A percentile compares a stretch with the other conserved stretches of the same genome.
Conservation (phyloP, 1,140 invertebrate species). For the Adoxophyes honmai region DNA sequence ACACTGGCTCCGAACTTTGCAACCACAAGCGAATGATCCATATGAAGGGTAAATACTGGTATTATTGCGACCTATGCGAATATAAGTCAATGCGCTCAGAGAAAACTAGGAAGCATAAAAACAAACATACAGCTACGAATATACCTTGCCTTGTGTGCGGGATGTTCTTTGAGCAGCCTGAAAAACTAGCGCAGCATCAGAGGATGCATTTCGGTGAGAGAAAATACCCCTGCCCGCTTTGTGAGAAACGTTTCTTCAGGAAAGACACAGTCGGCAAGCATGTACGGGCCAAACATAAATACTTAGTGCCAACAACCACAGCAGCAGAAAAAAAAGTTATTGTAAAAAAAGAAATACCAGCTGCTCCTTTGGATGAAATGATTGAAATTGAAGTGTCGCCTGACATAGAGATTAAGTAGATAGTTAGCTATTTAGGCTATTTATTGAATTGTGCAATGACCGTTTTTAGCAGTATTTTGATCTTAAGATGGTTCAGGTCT, state of each 20-base stretch:
- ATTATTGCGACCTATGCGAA: conserved; percentile 49
- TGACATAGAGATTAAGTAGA: conserved; percentile 5
- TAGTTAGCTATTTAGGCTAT: background rate
- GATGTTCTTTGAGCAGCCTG: conserved; percentile 34
- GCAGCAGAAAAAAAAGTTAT: background rate
- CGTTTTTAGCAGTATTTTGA: no score
- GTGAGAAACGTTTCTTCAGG: conserved; percentile 30
- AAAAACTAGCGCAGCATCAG: conserved; percentile 39
- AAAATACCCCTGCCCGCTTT: conserved; percentile 36
- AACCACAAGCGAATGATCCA: conserved; percentile 52
- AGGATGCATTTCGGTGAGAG: conserved; percentile 41
- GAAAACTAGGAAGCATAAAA: conserved; percentile 35
- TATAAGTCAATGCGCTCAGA: conserved; percentile 31
- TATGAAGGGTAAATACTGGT: conserved; percentile 28
- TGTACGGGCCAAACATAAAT: conserved; percentile 30
- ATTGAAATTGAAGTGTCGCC: conserved; percentile 8
- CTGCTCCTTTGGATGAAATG: background rate
- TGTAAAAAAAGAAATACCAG: background rate
- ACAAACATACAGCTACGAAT: conserved; percentile 42
- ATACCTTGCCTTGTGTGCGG: conserved; percentile 48
- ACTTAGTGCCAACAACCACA: background rate
- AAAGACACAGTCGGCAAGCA: conserved; percentile 33
- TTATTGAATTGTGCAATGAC: no score
- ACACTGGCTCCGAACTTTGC: conserved; percentile 43
- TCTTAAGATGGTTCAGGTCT: no score